Evolutionary conservation across 1,140 invertebrate species (phyloP).

Genomic region (Musca domestica): DNA sequence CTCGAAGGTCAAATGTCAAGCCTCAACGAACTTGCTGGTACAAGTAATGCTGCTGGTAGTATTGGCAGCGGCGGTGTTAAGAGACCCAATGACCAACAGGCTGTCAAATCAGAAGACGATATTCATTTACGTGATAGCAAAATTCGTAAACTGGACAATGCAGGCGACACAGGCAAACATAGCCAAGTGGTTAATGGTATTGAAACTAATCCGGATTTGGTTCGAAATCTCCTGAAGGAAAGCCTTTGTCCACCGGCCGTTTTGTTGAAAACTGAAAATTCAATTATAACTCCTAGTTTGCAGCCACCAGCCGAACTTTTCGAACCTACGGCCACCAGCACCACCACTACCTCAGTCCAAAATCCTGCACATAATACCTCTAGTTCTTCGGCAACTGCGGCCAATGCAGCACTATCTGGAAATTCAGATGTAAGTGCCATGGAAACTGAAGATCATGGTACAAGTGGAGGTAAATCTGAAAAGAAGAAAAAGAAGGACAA

Average conservation of each 20-base stretch:
- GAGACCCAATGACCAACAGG: constrained; percentile 38
- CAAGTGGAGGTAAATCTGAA: constrained; percentile 37
- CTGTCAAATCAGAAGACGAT: constrained; percentile 38
- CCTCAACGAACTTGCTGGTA: constrained; percentile 31
- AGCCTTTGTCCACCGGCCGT: constrained; percentile 43
- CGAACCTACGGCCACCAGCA: constrained; percentile 30
- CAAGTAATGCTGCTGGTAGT: constrained; percentile 30
- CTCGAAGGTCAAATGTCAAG: not conserved
- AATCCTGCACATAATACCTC: constrained; percentile 14
- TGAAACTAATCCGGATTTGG: constrained; percentile 51
- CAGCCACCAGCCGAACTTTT: constrained; percentile 45
- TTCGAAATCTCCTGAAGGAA: constrained; percentile 49
- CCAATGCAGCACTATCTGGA: constrained; percentile 31
- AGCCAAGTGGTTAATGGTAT: constrained; percentile 40
- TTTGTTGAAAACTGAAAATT: constrained; percentile 42
- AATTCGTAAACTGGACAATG: constrained; percentile 43
- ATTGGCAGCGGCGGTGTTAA: constrained; percentile 32
- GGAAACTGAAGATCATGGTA: constrained; percentile 26
- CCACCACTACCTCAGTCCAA: constrained; percentile 15
- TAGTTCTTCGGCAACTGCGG: not conserved
- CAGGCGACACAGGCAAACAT: constrained; percentile 29
- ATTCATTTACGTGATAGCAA: constrained; percentile 36
- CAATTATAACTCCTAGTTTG: constrained; percentile 39
- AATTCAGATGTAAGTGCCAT: constrained; percentile 25
- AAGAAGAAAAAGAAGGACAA: constrained; percentile 68